These are phyloP conservation scores for Sciurus vulgaris DNA, from an alignment of 2,797 vertebrate species.

Conservation along the genomic window DNA sequence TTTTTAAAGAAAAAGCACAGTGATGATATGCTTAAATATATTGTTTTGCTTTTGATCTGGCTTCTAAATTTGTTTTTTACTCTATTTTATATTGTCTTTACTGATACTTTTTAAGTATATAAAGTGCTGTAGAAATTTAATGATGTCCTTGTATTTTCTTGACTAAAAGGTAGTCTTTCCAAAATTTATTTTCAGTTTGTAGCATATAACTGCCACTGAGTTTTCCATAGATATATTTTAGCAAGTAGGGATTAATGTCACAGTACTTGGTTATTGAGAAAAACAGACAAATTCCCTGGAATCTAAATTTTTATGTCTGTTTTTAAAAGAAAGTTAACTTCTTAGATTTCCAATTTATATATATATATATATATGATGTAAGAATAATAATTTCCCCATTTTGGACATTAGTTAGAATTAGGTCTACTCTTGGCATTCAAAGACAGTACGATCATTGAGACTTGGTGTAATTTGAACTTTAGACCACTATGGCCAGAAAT, in stretches of 20 bases:
- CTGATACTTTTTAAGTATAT: slow-evolving; percentile 15
- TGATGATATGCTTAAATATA: neutral
- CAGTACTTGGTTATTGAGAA: neutral
- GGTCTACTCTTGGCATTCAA: neutral
- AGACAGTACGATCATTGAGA: neutral
- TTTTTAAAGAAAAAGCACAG: neutral
- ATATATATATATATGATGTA: neutral
- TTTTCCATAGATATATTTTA: neutral
- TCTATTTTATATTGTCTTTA: slow-evolving; percentile 9
- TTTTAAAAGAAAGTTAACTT: neutral
- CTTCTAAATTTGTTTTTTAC: neutral
- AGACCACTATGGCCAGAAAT: neutral
- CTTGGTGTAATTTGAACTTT: neutral
- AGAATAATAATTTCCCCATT: neutral
- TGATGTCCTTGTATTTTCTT: neutral
- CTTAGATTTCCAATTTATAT: neutral
- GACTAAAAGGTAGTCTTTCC: neutral
- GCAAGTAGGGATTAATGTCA: neutral
- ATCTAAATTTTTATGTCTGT: neutral
- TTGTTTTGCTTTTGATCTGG: neutral
- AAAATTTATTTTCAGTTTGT: neutral
- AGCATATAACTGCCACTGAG: neutral
- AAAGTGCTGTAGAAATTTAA: neutral
- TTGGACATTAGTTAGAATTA: no score
- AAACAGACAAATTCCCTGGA: neutral